Conservation (phyloP, 1,140 invertebrate genomes). For the Bombus confusus region DNA sequence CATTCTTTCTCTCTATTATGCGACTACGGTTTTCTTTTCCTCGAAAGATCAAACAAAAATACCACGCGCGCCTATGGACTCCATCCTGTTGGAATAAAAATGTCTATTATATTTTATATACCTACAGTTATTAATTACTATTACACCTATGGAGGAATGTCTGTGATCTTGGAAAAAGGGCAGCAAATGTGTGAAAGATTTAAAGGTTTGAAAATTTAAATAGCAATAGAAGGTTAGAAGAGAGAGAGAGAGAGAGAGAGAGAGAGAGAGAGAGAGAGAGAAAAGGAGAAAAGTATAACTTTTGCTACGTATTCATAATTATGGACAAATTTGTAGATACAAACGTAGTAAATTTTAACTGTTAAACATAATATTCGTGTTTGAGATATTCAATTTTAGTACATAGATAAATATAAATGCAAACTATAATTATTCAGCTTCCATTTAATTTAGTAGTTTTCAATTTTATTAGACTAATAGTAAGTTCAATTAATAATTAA, state of each 20-base stretch:
- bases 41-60: slow-evolving; percentile 69
- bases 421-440: background rate
- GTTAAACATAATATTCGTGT: background rate
- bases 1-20: slow-evolving; percentile 82
- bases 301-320: background rate
- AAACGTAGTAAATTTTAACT: background rate
- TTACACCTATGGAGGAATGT: too few relatives aligned
- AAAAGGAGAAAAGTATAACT: too few relatives aligned
- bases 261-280: too few relatives aligned
- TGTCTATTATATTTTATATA: background rate
- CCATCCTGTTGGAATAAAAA: slow-evolving; percentile 75
- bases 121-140: background rate
- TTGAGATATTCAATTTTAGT: background rate
- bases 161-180: background rate
- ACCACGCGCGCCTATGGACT: slow-evolving; percentile 68
- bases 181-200: too few relatives aligned
- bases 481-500: background rate
- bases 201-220: background rate
- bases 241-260: too few relatives aligned
- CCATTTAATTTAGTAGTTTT: background rate
- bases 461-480: background rate
- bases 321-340: background rate
- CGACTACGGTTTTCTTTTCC: slow-evolving; percentile 22
- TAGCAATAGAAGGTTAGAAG: background rate
- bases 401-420: background rate